A percentile compares a stretch with the other conserved stretches of the same genome.
Evolutionary conservation across 1,140 invertebrate genomes (phyloP).

Genomic region (Chelonus insularis): DNA sequence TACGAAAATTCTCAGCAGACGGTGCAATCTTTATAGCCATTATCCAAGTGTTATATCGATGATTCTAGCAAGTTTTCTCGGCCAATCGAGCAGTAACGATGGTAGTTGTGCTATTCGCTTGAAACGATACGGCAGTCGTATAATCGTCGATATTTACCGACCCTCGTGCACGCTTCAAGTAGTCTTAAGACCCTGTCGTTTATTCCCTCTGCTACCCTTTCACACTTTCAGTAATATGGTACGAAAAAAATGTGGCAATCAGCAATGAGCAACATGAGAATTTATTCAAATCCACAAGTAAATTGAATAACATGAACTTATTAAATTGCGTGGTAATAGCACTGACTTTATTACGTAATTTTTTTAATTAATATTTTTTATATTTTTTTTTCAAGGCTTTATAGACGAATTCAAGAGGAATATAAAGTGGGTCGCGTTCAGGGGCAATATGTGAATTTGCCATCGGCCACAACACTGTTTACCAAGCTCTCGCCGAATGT

Average conservation of each 20-base stretch:
- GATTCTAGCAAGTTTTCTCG: slow-evolving; percentile 28
- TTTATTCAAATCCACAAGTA: not conserved
- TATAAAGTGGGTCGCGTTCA: slow-evolving; percentile 21
- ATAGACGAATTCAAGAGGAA: not conserved
- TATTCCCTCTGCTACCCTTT: not conserved
- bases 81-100: slow-evolving; percentile 29
- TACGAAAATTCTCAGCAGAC: slow-evolving; percentile 25
- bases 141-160: slow-evolving; percentile 29
- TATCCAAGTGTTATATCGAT: slow-evolving; percentile 28
- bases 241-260: slow-evolving; percentile 3
- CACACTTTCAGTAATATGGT: not conserved
- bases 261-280: not conserved
- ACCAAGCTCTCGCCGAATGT: slow-evolving; percentile 20
- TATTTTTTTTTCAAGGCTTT: not conserved
- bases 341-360: not conserved
- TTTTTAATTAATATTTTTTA: slow-evolving; percentile 10
- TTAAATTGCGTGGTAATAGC: no score
- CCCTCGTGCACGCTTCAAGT: slow-evolving; percentile 2
- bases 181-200: slow-evolving; percentile 6
- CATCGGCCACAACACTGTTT: slow-evolving; percentile 14
- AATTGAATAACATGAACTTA: no score
- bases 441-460: slow-evolving; percentile 26
- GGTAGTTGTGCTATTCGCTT: slow-evolving; percentile 26
- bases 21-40: slow-evolving; percentile 30
- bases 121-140: slow-evolving; percentile 26